These are phyloP conservation scores for Mantis religiosa DNA, from an alignment of 2,888 invertebrate genomes.

Conservation along the genomic window DNA sequence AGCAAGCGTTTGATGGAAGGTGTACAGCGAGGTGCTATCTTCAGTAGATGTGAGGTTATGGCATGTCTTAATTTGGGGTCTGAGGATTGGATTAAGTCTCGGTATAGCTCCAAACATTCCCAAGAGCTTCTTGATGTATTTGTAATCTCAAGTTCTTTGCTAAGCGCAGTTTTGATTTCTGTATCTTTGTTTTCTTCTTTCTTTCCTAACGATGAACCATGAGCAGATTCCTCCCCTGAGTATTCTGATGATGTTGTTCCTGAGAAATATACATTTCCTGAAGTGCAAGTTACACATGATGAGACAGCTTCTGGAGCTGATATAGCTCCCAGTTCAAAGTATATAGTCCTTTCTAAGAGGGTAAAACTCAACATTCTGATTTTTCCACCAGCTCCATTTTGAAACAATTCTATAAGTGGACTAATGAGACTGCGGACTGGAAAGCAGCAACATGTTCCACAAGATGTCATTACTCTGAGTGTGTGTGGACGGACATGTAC, in stretches of 20 bases:
- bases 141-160: not conserved
- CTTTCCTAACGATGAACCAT: not conserved
- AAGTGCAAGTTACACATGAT: constrained; percentile 49
- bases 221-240: constrained; percentile 1
- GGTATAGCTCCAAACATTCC: constrained; percentile 57
- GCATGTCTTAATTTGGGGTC: constrained; percentile 54
- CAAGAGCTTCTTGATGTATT: constrained; percentile 39
- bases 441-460: constrained; percentile 62
- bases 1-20: constrained; percentile 54
- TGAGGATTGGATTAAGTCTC: constrained; percentile 53
- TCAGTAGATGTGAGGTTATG: constrained; percentile 55
- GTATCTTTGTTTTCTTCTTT: not conserved
- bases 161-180: not conserved
- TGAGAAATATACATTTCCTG: constrained; percentile 9
- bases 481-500: constrained; percentile 4
- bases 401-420: constrained; percentile 50
- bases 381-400: constrained; percentile 40
- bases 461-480: constrained; percentile 47
- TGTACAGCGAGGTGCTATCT: constrained; percentile 54
- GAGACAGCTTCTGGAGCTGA: constrained; percentile 29
- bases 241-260: not conserved
- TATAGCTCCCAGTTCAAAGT: constrained; percentile 55
- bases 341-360: constrained; percentile 56
- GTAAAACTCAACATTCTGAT: constrained; percentile 48
- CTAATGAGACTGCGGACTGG: constrained; percentile 52